Base-by-base conservation (phyloP, 2,888 invertebrate species). In the Eupithecia inturbata region DNA sequence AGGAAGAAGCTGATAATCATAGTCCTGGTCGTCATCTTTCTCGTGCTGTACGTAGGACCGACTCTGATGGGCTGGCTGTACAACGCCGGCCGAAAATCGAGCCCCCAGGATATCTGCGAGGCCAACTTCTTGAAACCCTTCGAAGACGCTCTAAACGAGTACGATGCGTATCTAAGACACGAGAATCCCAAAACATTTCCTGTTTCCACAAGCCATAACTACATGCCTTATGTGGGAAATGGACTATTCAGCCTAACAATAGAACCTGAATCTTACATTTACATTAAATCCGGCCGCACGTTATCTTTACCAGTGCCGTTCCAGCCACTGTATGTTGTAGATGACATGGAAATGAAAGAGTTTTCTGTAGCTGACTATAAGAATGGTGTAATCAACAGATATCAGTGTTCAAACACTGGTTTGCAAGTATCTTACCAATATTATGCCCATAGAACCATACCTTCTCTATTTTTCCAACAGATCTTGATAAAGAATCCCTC, bases 391-490 rank as follows among this genome's bases (percentile, higher is more conserved):
- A 95, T 96, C 6, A 94, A 95, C 78, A 95, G 96, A 84, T 96
- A 96, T 90, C 96, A 97, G 85, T 97, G 97, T 83, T 96, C 96
- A 77, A 93, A 95, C 79, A 95, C 95, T 75, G 95, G 95, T 26
- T 93, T 96, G 81, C 95, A 96, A 81, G 94, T 96, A 6, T 95
- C 95, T 2, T 96, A 96, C 83, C 95, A 96, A 78, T 96, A 96
- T 88, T 98, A 97, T 87, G 97, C 98, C 10, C 98, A 98, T 88
- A 95, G 98, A 82, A 96, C 96, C 10, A 95, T 97, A 73, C 97
- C 98, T 3, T 96, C 96, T 45, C 91, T 98, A 71, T 95, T 98
- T 82, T 96, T 98, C 49, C 98, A 98, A 89, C 97, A 97, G 86
- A 95, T 98, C 72, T 95, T 96, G 85, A 93, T 98, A 1, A 96